Base-by-base conservation (phyloP, 2,888 invertebrate genomes). In the Sylvicola cinctus region DNA sequence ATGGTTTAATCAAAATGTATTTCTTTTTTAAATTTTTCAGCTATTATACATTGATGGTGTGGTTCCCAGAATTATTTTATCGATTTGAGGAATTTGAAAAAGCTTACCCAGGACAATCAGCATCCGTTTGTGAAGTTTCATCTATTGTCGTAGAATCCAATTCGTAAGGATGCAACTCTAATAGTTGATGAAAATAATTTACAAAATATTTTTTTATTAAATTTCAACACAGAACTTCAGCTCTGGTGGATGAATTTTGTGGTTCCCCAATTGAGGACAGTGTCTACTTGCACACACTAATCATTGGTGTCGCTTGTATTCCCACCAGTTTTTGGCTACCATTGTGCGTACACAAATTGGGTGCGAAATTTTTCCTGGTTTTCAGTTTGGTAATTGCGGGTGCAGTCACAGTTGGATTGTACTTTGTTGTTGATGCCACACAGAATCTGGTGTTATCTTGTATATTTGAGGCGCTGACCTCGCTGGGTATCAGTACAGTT, bases 21-120 rank as follows among this genome's bases (percentile, higher is more conserved):
- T 37, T n/a, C 29, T 5, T n/a, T 2, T 36, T n/a, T 34, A 28
- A 13, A n/a, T n/a, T n/a, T 57, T 59, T 11, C 60, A 87, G 87
- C 49, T 87, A 85, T 59, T 87, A 87, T 54, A 87, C 87, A 6
- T 60, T 87, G 29, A 85, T 84, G 79, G 71, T 87, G 52, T 88
- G 87, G 87, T 85, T 87, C 59, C 85, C 85, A 11, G 85, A 85
- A 54, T 58, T 87, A 45, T 87, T 87, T 60, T 72, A 73, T 55
- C 74, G 85, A 35, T 80, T 80, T 54, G 78, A 80, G 47, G 73
- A 74, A 45, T 80, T 70, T 51, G 79, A 79, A 49, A 50, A 55
- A 16, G 51, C 58, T 2, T 63, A 74, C 62, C 77, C 77, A 1
- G 70, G 69, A 40, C 62, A 68, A 33, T 63, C 66, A 0, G 77